Percentiles rank a stretch among this genome's conserved stretches.
Conservation (phyloP, 2,888 invertebrate species). For the Xylota segnis region DNA sequence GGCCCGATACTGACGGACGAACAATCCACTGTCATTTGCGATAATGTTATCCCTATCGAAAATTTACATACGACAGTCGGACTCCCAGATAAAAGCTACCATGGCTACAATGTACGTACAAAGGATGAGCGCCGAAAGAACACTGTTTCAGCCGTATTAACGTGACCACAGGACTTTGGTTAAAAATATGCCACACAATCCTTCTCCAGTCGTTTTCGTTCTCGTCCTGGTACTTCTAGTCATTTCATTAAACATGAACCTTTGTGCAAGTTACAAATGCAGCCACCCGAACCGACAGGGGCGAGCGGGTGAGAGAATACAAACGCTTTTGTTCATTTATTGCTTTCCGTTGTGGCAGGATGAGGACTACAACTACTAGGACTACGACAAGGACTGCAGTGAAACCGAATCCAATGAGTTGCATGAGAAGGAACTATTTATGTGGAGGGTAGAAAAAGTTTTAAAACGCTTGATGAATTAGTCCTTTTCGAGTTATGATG, state of each 20-base stretch:
- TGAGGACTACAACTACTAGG: no score
- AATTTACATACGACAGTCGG: slow-evolving; percentile 37
- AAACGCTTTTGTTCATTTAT: slow-evolving; percentile 24
- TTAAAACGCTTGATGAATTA: slow-evolving; percentile 34
- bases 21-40: slow-evolving; percentile 72
- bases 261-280: slow-evolving; percentile 38
- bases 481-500: slow-evolving; percentile 34
- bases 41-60: slow-evolving; percentile 59
- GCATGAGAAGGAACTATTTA: slow-evolving; percentile 11
- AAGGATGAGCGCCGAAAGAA: slow-evolving; percentile 41
- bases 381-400: not conserved
- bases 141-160: slow-evolving; percentile 33
- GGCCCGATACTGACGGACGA: slow-evolving; percentile 73
- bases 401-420: slow-evolving; percentile 19
- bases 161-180: slow-evolving; percentile 34
- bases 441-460: slow-evolving; percentile 16
- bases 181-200: slow-evolving; percentile 50
- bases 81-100: slow-evolving; percentile 31
- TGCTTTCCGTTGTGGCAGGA: slow-evolving; percentile 5
- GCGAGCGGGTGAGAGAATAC: not conserved
- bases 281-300: not conserved
- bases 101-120: slow-evolving; percentile 15
- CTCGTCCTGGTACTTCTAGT: slow-evolving; percentile 12
- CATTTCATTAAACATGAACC: slow-evolving; percentile 47
- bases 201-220: slow-evolving; percentile 12